Conservation (phyloP, 2,888 invertebrate species). For the Cheilosia urbana region DNA sequence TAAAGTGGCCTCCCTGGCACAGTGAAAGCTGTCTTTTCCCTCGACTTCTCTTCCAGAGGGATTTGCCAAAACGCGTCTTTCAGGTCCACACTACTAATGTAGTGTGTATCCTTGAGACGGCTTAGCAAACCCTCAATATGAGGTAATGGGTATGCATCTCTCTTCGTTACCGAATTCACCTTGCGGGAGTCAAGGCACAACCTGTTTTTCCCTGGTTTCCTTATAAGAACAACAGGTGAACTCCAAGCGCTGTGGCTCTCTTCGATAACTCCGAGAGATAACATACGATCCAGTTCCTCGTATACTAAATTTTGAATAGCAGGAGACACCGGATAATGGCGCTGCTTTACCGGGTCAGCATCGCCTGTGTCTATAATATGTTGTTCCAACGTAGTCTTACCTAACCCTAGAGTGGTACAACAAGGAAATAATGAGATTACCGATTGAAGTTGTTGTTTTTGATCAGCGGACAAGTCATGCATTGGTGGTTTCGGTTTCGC, state of each 20-base stretch:
- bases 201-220: too few relatives aligned
- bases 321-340: constrained; percentile 21
- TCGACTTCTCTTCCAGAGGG: too few relatives aligned
- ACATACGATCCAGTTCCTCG: constrained; percentile 11
- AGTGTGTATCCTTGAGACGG: too few relatives aligned
- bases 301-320: not conserved
- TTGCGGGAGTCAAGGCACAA: too few relatives aligned
- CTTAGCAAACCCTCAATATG: too few relatives aligned
- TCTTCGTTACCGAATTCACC: too few relatives aligned
- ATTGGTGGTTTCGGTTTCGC: not conserved
- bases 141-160: too few relatives aligned
- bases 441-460: not conserved
- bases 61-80: too few relatives aligned
- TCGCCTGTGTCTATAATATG: constrained; percentile 15
- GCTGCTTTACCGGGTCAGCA: too few relatives aligned
- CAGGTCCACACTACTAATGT: too few relatives aligned
- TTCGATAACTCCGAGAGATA: constrained; percentile 24
- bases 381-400: constrained; percentile 10
- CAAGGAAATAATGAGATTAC: constrained; percentile 9
- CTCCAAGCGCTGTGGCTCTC: constrained; percentile 26
- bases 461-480: not conserved
- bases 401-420: constrained; percentile 1
- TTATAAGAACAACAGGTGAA: not conserved
- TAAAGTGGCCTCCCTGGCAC: too few relatives aligned
- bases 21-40: too few relatives aligned